phyloP scores from a whole-genome alignment of 2,888 invertebrate genomes.

The Oscheius onirici region DNA sequence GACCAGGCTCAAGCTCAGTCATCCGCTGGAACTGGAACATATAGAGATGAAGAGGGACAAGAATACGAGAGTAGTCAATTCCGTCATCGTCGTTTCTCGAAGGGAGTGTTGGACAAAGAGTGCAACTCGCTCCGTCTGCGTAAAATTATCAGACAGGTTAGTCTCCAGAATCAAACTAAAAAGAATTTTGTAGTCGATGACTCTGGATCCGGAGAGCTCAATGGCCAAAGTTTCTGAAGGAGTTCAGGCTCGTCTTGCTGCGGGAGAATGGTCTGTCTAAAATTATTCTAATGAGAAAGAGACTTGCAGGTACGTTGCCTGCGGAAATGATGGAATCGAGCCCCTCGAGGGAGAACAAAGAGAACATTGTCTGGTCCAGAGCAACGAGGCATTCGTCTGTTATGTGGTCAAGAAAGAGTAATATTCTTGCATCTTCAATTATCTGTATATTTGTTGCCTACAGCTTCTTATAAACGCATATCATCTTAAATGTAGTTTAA shows the following conservation, averaged over 20 bases:
- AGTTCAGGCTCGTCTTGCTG: conserved; percentile 44
- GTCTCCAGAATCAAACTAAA: neutral
- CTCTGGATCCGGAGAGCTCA: conserved; percentile 45
- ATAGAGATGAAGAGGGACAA: neutral
- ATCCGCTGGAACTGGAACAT: conserved; percentile 1
- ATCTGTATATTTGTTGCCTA: conserved; percentile 23
- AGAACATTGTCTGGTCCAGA: conserved; percentile 52
- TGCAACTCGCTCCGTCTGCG: conserved; percentile 47
- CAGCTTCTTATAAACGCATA: neutral
- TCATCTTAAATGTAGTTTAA: too few species aligned
- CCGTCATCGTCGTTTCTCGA: conserved; percentile 49
- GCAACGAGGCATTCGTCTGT: conserved; percentile 44
- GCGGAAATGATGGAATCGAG: conserved; percentile 49
- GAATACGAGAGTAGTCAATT: conserved; percentile 46
- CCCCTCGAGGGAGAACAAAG: conserved; percentile 48
- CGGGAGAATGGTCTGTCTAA: conserved; percentile 40
- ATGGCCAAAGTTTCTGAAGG: conserved; percentile 46
- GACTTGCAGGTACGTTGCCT: conserved; percentile 46
- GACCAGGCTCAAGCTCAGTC: conserved; percentile 47
- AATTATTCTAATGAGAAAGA: too few species aligned
- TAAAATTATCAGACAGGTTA: conserved; percentile 50
- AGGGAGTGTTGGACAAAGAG: conserved; percentile 35
- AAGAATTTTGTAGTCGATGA: conserved; percentile 38
- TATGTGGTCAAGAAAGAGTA: conserved; percentile 54
- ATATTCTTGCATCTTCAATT: neutral